Conservation (phyloP, 2,113 vertebrate species). For the Amia ocellicauda region DNA sequence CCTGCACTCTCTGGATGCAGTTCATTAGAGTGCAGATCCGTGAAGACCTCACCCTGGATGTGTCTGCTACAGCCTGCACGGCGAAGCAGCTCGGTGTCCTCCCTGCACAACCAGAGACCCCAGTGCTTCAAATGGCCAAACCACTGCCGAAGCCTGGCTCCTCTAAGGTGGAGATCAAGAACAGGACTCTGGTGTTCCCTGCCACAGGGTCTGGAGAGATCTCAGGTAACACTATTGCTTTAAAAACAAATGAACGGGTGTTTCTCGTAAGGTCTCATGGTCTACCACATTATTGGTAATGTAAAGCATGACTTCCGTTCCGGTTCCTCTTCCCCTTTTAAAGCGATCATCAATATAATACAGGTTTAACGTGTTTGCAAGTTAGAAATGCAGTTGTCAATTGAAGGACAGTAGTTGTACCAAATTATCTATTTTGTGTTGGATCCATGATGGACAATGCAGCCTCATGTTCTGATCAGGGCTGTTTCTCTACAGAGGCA, state of each 20-base stretch:
- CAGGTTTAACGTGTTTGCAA: no score
- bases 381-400: no score
- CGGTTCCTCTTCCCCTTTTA: no score
- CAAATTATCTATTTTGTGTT: no score
- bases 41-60: conserved; percentile 55
- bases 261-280: not conserved
- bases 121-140: conserved; percentile 52
- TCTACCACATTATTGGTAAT: no score
- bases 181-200: conserved; percentile 74
- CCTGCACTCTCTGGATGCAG: conserved; percentile 44
- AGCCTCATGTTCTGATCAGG: no score
- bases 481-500: conserved; percentile 48
- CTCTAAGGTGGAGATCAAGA: conserved; percentile 73
- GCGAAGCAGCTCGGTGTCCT: conserved; percentile 44
- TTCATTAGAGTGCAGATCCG: conserved; percentile 82
- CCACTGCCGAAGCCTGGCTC: conserved; percentile 38
- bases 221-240: conserved; percentile 71
- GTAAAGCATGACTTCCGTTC: no score
- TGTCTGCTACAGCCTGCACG: conserved; percentile 42
- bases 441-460: no score
- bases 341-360: no score
- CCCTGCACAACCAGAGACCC: conserved; percentile 54
- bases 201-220: conserved; percentile 69
- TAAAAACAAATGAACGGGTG: no score
- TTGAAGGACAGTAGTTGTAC: no score